Evolutionary conservation across 2,113 vertebrate species (phyloP), one percentile per base, ranked within the genome.

Genomic region (Grus americana): DNA sequence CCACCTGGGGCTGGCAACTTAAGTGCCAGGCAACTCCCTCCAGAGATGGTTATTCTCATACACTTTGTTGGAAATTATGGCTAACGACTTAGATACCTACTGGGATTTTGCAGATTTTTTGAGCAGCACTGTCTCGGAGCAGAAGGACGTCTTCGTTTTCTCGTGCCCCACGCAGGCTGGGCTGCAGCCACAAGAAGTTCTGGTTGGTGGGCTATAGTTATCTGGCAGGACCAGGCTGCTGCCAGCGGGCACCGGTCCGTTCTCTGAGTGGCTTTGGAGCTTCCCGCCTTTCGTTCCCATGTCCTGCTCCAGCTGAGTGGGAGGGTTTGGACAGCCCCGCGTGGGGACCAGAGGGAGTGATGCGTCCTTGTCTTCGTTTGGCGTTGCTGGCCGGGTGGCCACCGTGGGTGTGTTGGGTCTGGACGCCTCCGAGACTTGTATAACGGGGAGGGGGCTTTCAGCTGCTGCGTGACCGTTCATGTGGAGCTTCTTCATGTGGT

Each of bases 401-500:
- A 54, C 68, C 10, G 13, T 36, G 8, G 57, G 94, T 4, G 96
- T 95, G 91, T 34, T n/a, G 81, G 96, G 72, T 26, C 90, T 92
- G 36, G 97, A 93, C 15, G 87, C 65, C 52, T 98, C 97, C 0
- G 96, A 74, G 54, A 91, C 32, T 55, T 95, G 96, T 5, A 94
- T 93, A 7, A 4, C 1, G 0, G 98, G 98, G 3, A 82, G 54
- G 44, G 90, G 40, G 79, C 68, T 91, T 12, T 97, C 80, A 1
- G 92, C 83, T 0, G 95, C 93, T 0, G 63, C 40, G 7, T 98
- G 98, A 20, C 94, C 57, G 17, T 97, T 98, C 96, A 98, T 98
- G 92, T 99, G 99, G 19, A 99, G 97, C 90, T 99, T 99, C 97
- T 93, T 98, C 99, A 99, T 99, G 97, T 99, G 99, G 67, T 98